Evolutionary conservation across 2,113 vertebrate species (phyloP).

Genomic region (Pyrgilauda ruficollis): DNA sequence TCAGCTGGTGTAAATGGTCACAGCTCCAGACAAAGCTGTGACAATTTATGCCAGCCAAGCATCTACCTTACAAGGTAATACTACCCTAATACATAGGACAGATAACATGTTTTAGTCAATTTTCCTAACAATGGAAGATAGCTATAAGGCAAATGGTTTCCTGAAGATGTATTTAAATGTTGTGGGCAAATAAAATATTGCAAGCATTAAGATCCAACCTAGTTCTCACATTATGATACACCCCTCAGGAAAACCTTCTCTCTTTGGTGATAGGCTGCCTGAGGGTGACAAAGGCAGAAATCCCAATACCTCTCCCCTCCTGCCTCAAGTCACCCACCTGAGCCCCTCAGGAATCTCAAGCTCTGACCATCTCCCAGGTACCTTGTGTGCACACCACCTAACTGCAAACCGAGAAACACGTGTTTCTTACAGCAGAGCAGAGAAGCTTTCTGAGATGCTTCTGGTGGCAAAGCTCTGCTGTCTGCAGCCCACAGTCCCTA

Average conservation of each 20-base stretch:
- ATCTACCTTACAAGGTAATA: conserved; percentile 75
- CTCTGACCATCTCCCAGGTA: not conserved
- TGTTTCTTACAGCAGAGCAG: not conserved
- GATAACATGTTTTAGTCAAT: conserved; percentile 75
- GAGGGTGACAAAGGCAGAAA: conserved; percentile 71
- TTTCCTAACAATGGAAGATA: conserved; percentile 83
- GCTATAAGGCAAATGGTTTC: conserved; percentile 95
- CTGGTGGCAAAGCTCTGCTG: not conserved
- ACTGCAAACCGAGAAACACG: not conserved
- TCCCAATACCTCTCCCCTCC: not conserved
- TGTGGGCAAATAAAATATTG: conserved; percentile 81
- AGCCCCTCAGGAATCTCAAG: not conserved
- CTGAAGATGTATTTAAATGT: conserved; percentile 88
- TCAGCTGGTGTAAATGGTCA: conserved; percentile 47
- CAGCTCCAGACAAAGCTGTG: conserved; percentile 27
- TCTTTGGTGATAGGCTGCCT: conserved; percentile 84
- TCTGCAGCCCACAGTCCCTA: not conserved
- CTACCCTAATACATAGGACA: conserved; percentile 79
- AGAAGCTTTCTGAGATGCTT: not conserved
- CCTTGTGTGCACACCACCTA: not conserved
- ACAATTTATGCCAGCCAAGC: conserved; percentile 44
- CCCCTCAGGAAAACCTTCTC: conserved; percentile 61
- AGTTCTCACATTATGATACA: conserved; percentile 20
- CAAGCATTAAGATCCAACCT: conserved; percentile 62
- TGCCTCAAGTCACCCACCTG: not conserved